Conservation (phyloP, 2,113 vertebrate genomes). For the Nesoenas mayeri region DNA sequence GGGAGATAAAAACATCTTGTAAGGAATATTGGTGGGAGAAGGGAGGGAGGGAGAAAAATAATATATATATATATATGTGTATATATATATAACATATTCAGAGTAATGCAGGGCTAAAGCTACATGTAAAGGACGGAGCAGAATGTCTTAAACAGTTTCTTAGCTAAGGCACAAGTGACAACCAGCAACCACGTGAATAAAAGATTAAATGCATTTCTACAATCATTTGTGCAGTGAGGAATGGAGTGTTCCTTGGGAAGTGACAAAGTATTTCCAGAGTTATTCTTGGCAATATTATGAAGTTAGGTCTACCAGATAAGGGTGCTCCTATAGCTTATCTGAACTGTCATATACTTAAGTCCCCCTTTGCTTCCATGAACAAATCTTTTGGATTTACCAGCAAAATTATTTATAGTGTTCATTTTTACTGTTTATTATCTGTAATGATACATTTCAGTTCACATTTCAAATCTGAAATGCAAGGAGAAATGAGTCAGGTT, state of each 20-base stretch:
- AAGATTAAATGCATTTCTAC: neutral
- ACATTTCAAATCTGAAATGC: neutral
- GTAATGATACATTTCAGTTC: constrained; percentile 5
- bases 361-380: constrained; percentile 6
- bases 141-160: neutral
- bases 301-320: neutral
- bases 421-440: constrained; percentile 27
- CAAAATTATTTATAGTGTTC: neutral
- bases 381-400: neutral
- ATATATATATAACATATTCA: neutral
- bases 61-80: too few species aligned
- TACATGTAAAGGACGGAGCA: neutral
- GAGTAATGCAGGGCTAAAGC: neutral
- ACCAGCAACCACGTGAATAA: neutral
- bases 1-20: neutral
- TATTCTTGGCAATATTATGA: neutral
- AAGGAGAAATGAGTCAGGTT: neutral
- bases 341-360: neutral
- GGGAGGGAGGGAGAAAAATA: rapidly evolving
- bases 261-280: neutral
- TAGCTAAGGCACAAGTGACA: neutral
- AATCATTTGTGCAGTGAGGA: neutral
- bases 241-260: neutral
- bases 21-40: neutral
- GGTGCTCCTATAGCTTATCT: neutral